phyloP scores from a whole-genome alignment of 2,113 vertebrate genomes.

The Pipra filicauda region DNA sequence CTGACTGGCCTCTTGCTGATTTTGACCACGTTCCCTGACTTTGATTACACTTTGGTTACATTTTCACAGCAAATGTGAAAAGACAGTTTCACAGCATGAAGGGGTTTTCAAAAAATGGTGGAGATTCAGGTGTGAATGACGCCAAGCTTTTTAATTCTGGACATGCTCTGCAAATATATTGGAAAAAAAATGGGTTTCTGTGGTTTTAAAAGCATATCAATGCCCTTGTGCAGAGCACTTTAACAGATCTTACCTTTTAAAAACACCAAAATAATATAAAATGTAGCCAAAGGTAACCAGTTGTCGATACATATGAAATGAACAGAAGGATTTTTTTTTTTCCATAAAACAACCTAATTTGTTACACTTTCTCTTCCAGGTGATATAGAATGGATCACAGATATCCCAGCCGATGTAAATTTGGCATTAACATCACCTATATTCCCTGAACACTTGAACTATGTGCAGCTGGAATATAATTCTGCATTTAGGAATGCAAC shows the following conservation, averaged over 20 bases:
- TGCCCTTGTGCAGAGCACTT: background rate
- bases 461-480: background rate
- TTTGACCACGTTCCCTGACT: background rate
- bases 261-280: background rate
- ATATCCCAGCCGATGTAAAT: background rate
- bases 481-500: background rate
- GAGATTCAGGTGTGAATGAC: background rate
- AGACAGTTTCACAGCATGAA: background rate
- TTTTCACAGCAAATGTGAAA: background rate
- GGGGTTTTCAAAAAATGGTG: background rate
- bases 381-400: constrained; percentile 51
- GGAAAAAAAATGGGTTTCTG: background rate
- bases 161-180: background rate
- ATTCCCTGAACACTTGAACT: background rate
- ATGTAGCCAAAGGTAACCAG: background rate
- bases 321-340: background rate
- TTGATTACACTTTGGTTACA: background rate
- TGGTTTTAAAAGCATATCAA: background rate
- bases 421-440: background rate
- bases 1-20: rapidly evolving
- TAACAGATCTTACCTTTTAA: background rate
- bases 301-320: background rate
- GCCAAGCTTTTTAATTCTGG: background rate
- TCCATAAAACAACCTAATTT: background rate
- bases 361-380: constrained; percentile 3